Conservation (phyloP, 2,888 invertebrate species). For the Hecatera dysodea region DNA sequence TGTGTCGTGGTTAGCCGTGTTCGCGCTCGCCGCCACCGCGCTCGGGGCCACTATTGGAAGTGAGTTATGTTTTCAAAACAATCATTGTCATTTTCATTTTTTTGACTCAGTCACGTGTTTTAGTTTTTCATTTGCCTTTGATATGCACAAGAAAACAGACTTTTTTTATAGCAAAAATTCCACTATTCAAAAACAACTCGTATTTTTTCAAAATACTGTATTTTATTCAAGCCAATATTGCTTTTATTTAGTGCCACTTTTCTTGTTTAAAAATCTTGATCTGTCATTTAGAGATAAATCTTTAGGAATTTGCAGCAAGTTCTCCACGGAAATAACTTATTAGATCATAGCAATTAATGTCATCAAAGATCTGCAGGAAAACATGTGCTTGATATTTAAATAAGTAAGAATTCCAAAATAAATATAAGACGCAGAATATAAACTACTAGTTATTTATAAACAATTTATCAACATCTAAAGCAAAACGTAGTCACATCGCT, state of each 20-base stretch:
- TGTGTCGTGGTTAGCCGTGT: slow-evolving; percentile 83
- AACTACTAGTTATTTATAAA: background rate
- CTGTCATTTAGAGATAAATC: background rate
- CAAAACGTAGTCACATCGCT: slow-evolving; percentile 12
- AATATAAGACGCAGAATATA: background rate
- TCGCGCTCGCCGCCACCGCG: slow-evolving; percentile 82
- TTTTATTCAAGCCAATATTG: background rate
- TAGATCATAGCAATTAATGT: slow-evolving; percentile 11
- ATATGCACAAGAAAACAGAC: background rate
- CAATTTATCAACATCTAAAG: slow-evolving; percentile 1
- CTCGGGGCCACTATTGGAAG: slow-evolving; percentile 87
- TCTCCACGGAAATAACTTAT: background rate
- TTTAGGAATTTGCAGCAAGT: background rate
- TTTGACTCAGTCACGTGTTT: slow-evolving; percentile 6
- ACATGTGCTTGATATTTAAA: background rate
- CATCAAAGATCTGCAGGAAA: background rate
- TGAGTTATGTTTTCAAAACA: slow-evolving; percentile 76
- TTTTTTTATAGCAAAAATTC: background rate
- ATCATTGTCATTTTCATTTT: background rate
- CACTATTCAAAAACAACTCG: background rate
- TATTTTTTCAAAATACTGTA: background rate
- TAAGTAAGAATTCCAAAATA: background rate
- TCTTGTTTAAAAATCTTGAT: background rate
- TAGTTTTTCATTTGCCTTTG: background rate
- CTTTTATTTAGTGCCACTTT: background rate